Conservation (phyloP, 2,888 invertebrate species). For the Hylaea fasciaria region DNA sequence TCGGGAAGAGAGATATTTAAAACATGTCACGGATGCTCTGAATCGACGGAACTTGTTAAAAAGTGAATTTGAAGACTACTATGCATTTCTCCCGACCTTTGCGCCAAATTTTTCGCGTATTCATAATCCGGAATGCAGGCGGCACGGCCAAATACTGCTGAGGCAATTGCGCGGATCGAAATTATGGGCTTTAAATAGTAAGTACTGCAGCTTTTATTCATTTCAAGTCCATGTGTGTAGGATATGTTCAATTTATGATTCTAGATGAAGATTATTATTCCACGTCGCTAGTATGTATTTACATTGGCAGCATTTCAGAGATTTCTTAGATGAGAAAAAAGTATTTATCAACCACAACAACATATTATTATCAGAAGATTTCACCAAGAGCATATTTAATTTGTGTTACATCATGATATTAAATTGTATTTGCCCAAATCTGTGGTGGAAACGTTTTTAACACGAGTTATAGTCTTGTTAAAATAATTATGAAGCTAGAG, state of each 20-base stretch:
- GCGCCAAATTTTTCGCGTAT: conserved; percentile 88
- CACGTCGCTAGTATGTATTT: conserved; percentile 52
- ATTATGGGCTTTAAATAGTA: conserved; percentile 90
- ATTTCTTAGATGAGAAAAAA: conserved; percentile 64
- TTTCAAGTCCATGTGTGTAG: conserved; percentile 19
- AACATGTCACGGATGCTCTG: conserved; percentile 71
- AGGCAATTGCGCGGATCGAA: conserved; percentile 88
- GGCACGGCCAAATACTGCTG: conserved; percentile 88
- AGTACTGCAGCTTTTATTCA: conserved; percentile 59
- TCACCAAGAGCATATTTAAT: conserved; percentile 18
- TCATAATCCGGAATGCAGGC: conserved; percentile 87
- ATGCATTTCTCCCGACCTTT: conserved; percentile 88
- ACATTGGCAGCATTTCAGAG: conserved; percentile 64
- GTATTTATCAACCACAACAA: conserved; percentile 34
- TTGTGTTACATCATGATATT: background rate
- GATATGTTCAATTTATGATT: conserved; percentile 42
- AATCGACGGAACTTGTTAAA: conserved; percentile 74
- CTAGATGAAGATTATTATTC: conserved; percentile 44
- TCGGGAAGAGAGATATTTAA: conserved; percentile 60
- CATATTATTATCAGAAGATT: conserved; percentile 15
- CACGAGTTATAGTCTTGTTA: too few relatives aligned
- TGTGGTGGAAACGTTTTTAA: background rate
- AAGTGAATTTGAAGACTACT: conserved; percentile 86
- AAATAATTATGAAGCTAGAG: too few relatives aligned
- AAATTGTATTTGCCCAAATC: conserved; percentile 1